These are phyloP conservation scores for Felis catus DNA, from an alignment of 2,113 vertebrate species.

Conservation along the genomic window F.catus_Fca126_mat1.0 CM031415.1:105181001-105181500, in stretches of 20 bases:
- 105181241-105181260: neutral
- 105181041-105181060: neutral
- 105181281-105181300: neutral
- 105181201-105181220: neutral
- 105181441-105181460: too few species aligned
- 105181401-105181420: too few species aligned
- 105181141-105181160: neutral
- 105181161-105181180: fast-evolving
- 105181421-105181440: too few species aligned
- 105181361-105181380: too few species aligned
- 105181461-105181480: too few species aligned
- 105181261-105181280: neutral
- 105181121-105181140: neutral
- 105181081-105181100: neutral
- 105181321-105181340: too few species aligned
- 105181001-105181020: slow-evolving; percentile 97
- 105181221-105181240: neutral
- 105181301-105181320: neutral
- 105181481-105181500: too few species aligned
- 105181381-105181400: too few species aligned
- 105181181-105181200: neutral
- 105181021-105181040: slow-evolving; percentile 92
- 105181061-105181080: too few species aligned
- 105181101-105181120: neutral
- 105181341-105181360: too few species aligned